These are phyloP conservation scores for Megaustenia siamemsis DNA, from an alignment of 2,888 invertebrate genomes.

Conservation along the genomic window DNA sequence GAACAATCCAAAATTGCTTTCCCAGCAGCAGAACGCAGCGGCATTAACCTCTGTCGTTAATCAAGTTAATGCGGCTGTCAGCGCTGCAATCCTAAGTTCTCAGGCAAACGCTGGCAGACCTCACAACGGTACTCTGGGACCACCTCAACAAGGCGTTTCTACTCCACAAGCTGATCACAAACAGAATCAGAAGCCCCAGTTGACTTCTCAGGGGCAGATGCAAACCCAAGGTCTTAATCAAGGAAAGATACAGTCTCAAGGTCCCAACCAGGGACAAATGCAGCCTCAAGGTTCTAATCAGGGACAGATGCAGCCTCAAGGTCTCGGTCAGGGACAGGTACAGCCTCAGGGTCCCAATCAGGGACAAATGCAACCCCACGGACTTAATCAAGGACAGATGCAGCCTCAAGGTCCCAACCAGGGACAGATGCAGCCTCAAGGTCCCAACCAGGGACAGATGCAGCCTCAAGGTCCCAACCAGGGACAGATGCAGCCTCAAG, in stretches of 20 bases:
- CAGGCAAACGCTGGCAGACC: neutral
- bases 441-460: neutral
- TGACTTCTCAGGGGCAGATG: neutral
- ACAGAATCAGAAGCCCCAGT: neutral
- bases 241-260: constrained; percentile 16
- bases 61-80: neutral
- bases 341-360: too few species aligned
- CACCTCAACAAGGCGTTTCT: constrained; percentile 31
- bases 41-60: too few species aligned
- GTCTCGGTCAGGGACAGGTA: too few species aligned
- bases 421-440: constrained; percentile 20
- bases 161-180: constrained; percentile 1
- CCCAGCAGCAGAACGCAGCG: constrained; percentile 16
- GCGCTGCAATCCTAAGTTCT: neutral
- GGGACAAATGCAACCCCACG: neutral
- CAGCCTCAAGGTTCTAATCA: neutral
- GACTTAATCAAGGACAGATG: neutral
- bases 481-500: neutral
- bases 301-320: too few species aligned
- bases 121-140: constrained; percentile 14
- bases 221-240: neutral
- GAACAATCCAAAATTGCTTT: too few species aligned
- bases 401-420: constrained; percentile 9
- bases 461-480: neutral
- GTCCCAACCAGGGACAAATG: neutral